These are phyloP conservation scores for Rhombomys opimus DNA, from an alignment of 2,113 vertebrate genomes.

Conservation along the genomic window DNA sequence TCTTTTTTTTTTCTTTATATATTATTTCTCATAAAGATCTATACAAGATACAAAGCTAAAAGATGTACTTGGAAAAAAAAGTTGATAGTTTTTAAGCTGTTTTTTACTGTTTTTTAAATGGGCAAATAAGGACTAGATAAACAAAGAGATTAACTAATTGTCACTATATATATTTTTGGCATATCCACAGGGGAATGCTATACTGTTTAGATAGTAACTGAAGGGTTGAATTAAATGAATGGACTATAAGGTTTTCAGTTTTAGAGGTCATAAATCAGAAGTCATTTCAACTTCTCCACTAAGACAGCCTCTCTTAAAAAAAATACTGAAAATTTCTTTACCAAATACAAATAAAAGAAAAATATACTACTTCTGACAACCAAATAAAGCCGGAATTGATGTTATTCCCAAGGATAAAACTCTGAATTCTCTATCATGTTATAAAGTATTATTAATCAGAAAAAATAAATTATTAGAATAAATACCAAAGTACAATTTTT, in stretches of 20 bases:
- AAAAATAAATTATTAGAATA: conserved; percentile 13
- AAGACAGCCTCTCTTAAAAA: background rate
- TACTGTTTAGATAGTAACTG: background rate
- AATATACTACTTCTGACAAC: background rate
- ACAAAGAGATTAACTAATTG: background rate
- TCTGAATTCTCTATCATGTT: background rate
- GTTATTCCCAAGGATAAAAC: background rate
- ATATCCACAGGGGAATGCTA: background rate
- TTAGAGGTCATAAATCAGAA: background rate
- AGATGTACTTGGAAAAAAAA: background rate
- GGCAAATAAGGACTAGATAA: background rate
- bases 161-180: background rate
- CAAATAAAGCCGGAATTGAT: background rate
- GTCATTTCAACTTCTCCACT: background rate
- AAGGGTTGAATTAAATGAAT: background rate
- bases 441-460: background rate
- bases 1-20: background rate
- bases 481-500: background rate
- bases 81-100: background rate
- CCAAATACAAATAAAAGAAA: background rate
- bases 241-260: background rate
- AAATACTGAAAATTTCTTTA: background rate
- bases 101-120: conserved; percentile 13
- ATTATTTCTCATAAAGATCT: conserved; percentile 20
- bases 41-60: background rate